A percentile compares a stretch with the other conserved stretches of the same genome.
Evolutionary conservation across 2,888 invertebrate genomes (phyloP).

Genomic region (Melipona beecheii): DNA sequence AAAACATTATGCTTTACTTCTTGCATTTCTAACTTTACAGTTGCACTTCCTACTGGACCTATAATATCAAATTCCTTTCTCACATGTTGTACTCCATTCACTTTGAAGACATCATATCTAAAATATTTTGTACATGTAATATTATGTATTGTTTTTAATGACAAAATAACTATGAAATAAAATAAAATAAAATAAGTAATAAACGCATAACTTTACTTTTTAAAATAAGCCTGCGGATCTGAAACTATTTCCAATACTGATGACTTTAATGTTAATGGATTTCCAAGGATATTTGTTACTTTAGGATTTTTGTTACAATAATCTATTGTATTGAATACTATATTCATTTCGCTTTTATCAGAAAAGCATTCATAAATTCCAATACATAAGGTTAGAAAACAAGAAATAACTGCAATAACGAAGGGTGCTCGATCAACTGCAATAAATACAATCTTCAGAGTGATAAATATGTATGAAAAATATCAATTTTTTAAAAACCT

Average conservation of each 20-base stretch:
- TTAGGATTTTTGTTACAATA: slow-evolving; percentile 90
- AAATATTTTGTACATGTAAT: slow-evolving; percentile 33
- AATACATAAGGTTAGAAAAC: too few relatives aligned
- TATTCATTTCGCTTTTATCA: slow-evolving; percentile 91
- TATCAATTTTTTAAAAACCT: slow-evolving; percentile 79
- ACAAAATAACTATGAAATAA: background rate
- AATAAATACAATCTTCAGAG: slow-evolving; percentile 47
- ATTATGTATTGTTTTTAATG: background rate
- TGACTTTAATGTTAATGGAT: slow-evolving; percentile 86
- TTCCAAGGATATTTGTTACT: slow-evolving; percentile 93
- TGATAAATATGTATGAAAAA: slow-evolving; percentile 60
- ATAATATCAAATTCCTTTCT: slow-evolving; percentile 96
- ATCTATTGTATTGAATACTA: slow-evolving; percentile 92
- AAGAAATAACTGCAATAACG: too few relatives aligned
- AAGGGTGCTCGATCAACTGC: slow-evolving; percentile 86
- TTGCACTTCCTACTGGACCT: slow-evolving; percentile 92
- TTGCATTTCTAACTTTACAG: slow-evolving; percentile 94
- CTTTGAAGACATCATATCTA: slow-evolving; percentile 90
- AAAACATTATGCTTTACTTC: slow-evolving; percentile 86
- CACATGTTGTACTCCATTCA: slow-evolving; percentile 91
- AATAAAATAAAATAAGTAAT: background rate
- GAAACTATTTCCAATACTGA: too few relatives aligned
- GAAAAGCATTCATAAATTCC: slow-evolving; percentile 91
- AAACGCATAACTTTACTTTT: slow-evolving; percentile 82
- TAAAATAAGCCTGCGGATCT: too few relatives aligned